Percentiles rank a stretch among this genome's conserved stretches.
Evolutionary conservation across 2,797 vertebrate species (phyloP).

Genomic region (Schizopygopsis malacanthus): DNA sequence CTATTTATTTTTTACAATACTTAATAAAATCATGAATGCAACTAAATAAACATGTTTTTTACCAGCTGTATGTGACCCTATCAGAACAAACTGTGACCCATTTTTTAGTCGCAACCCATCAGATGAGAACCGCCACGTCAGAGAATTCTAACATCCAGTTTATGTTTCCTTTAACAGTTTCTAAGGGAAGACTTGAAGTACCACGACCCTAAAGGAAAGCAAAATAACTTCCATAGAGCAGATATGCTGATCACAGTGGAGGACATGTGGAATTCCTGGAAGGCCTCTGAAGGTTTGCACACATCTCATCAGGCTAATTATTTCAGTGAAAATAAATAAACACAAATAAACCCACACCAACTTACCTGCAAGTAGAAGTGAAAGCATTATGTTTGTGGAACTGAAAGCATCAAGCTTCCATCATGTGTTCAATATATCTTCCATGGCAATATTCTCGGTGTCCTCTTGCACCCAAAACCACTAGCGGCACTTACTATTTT

Average conservation of each 20-base stretch:
- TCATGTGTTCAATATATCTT: not conserved
- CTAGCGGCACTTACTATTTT: not conserved
- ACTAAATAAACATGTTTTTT: not conserved
- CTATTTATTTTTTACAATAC: not conserved
- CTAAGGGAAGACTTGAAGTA: constrained; percentile 90
- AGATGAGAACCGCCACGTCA: not conserved
- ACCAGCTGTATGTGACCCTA: not conserved
- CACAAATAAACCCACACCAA: not conserved
- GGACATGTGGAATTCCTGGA: constrained; percentile 94
- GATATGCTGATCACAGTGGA: constrained; percentile 93
- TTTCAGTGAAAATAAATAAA: not conserved
- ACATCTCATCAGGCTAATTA: not conserved
- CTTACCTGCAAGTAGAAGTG: not conserved
- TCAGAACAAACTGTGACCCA: not conserved
- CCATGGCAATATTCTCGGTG: not conserved
- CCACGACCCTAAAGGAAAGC: constrained; percentile 87
- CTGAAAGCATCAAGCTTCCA: not conserved
- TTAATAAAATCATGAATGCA: not conserved
- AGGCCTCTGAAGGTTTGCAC: constrained; percentile 84
- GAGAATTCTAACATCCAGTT: constrained; percentile 8
- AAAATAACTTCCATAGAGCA: constrained; percentile 90
- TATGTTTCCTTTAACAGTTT: constrained; percentile 77
- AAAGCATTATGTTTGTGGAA: not conserved
- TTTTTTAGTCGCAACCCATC: not conserved
- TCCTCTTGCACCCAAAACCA: not conserved